These are phyloP conservation scores for Phoeniculus purpureus DNA, from an alignment of 2,797 vertebrate species.

Conservation along the genomic window DNA sequence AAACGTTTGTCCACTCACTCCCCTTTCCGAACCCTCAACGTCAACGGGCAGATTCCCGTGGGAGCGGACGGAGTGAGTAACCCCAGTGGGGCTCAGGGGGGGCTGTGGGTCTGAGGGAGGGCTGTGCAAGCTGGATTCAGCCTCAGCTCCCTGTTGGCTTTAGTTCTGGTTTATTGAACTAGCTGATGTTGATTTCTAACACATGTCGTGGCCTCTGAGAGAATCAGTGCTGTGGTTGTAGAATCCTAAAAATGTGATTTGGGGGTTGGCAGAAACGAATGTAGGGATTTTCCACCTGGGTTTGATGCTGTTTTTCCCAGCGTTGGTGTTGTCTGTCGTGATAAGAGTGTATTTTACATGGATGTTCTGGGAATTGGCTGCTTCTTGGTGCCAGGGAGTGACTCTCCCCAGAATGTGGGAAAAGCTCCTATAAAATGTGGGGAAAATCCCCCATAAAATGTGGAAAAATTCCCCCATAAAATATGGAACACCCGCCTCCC, in stretches of 20 bases:
- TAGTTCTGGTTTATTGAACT: accelerated
- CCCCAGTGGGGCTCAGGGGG: neutral
- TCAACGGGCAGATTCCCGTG: conserved; percentile 91
- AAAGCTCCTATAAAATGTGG: no score
- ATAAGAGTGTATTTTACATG: neutral
- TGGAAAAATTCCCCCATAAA: no score
- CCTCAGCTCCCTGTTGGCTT: neutral
- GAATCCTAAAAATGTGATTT: accelerated
- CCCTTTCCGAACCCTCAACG: conserved; percentile 89
- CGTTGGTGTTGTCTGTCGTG: neutral
- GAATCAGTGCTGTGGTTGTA: accelerated
- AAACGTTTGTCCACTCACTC: conserved; percentile 95
- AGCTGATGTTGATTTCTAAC: neutral
- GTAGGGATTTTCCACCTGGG: neutral
- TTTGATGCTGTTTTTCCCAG: neutral
- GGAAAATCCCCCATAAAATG: no score
- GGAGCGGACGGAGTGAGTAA: conserved; percentile 90
- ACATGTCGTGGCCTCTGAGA: accelerated
- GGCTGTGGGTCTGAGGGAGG: neutral
- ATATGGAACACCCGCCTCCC: no score
- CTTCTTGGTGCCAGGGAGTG: neutral
- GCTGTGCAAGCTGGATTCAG: neutral
- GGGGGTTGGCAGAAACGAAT: neutral
- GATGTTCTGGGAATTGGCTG: neutral
- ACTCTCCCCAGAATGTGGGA: neutral